These are phyloP conservation scores for Telmatherina bonti DNA, from an alignment of 2,797 vertebrate genomes.

Conservation along the genomic window DNA sequence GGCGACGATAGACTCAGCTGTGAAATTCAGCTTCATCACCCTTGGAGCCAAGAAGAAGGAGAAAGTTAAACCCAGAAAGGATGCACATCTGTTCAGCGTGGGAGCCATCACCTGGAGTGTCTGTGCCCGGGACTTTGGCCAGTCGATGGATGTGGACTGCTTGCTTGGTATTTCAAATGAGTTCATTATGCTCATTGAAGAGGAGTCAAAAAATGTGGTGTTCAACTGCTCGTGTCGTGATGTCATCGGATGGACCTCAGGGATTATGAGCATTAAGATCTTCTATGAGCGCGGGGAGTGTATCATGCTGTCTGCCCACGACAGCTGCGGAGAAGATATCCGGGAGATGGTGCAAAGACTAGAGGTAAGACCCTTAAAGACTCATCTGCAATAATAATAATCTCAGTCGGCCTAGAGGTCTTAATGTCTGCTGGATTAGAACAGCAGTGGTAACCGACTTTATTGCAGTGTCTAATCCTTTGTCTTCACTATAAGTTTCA, in stretches of 20 bases:
- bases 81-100: constrained; percentile 91
- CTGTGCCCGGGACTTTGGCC: constrained; percentile 91
- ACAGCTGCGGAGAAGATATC: constrained; percentile 91
- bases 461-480: not conserved
- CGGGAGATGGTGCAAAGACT: constrained; percentile 94
- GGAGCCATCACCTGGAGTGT: constrained; percentile 96
- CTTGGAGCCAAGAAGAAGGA: constrained; percentile 97
- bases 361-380: constrained; percentile 84
- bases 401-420: constrained; percentile 26
- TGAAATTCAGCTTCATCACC: constrained; percentile 98
- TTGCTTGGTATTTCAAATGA: constrained; percentile 96
- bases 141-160: constrained; percentile 91
- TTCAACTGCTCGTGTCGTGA: constrained; percentile 99
- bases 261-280: constrained; percentile 93
- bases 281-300: constrained; percentile 98
- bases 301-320: constrained; percentile 90
- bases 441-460: not conserved
- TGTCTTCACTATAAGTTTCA: constrained; percentile 4
- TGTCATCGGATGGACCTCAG: constrained; percentile 98
- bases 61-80: constrained; percentile 90
- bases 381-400: constrained; percentile 32
- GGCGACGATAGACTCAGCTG: constrained; percentile 91
- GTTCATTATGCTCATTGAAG: constrained; percentile 95
- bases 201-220: constrained; percentile 94
- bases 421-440: constrained; percentile 33